Evolutionary conservation across 2,888 invertebrate species (phyloP), one percentile per base, ranked within the genome.

Genomic region (Pimpla rufipes): DNA sequence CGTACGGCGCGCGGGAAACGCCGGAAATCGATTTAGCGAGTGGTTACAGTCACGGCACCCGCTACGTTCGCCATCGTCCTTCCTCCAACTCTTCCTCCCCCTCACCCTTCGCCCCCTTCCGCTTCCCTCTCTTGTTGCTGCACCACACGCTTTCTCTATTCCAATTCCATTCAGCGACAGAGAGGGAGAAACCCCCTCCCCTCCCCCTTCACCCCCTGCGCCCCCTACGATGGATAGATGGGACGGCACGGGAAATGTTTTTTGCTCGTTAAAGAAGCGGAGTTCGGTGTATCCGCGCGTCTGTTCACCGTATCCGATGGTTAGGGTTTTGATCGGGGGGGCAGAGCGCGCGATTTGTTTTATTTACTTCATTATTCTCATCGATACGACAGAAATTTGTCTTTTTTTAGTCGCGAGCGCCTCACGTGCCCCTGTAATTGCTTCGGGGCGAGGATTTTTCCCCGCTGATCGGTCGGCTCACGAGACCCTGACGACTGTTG

Each of bases 1-100:
- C 64, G 70, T 37, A 21, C n/a, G n/a, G n/a, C n/a, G 66, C 80
- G 55, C 77, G 59, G 80, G 67, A 62, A 62, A 81, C 47, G 76
- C 71, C 81, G 86, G 79, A 85, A 81, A 84, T 85, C 81, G 84
- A 85, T 83, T 85, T 85, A 82, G 82, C 83, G 71, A 82, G 84
- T 85, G 85, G 81, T 85, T 84, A 81, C 83, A 73, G 81, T 75
- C 79, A 75, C 75, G 80, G 81, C 64, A 71, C 76, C 79, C 66
- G 71, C 57, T 29, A 29, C 74, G 42, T 81, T 83, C 77, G 62
- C 68, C 55, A 70, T 71, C 67, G 57, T 74, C 66, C 68, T 67
- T 42, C 68, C 68, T 74, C 29, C 55, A 52, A 57, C 66, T 57
- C 52, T 78, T 50, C 76, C 75, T 64, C 50, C 78, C 35, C 47